phyloP scores from a whole-genome alignment of 2,888 invertebrate species.

The Dysmachus trigonus region DNA sequence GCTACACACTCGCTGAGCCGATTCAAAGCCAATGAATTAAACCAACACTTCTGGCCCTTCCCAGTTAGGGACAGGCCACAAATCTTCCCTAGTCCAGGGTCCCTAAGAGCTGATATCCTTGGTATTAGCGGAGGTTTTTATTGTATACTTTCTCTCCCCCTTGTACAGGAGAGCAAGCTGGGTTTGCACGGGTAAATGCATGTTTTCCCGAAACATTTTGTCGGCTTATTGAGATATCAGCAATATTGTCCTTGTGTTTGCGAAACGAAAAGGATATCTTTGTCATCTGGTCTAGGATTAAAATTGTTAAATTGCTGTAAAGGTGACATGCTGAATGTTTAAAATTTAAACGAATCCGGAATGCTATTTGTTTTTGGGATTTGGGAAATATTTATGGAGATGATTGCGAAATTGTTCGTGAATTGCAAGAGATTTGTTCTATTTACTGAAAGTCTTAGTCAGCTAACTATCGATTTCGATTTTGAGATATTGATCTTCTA shows the following conservation, averaged over 20 bases:
- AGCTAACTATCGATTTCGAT: neutral
- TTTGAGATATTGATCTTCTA: neutral
- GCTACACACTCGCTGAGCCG: neutral
- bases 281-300: constrained; percentile 5
- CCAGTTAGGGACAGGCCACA: neutral
- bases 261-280: constrained; percentile 22
- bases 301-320: neutral
- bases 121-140: neutral
- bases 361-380: neutral
- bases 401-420: neutral
- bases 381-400: neutral
- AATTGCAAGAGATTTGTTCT: neutral
- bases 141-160: neutral
- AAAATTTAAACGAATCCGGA: neutral
- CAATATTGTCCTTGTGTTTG: neutral
- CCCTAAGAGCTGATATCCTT: constrained; percentile 14
- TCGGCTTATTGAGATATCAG: constrained; percentile 23
- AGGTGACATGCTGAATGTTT: neutral
- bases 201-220: constrained; percentile 23
- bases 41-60: constrained; percentile 21
- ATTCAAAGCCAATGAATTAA: constrained; percentile 38
- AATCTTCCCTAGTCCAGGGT: neutral
- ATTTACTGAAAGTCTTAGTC: neutral
- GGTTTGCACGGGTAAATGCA: neutral
- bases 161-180: neutral